phyloP scores from a whole-genome alignment of 2,888 invertebrate genomes.

The Steinernema carpocapsae region DNA sequence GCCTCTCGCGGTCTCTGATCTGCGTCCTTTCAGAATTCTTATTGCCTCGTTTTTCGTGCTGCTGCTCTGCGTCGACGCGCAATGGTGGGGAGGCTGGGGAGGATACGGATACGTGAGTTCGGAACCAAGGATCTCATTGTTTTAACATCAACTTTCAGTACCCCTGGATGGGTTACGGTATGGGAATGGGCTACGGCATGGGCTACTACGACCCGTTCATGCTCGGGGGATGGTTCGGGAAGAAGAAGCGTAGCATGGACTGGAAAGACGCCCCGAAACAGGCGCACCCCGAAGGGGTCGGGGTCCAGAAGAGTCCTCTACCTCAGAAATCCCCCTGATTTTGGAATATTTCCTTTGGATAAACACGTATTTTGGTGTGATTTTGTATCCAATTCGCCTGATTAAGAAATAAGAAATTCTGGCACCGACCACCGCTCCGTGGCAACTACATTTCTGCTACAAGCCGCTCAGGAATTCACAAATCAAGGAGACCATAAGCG shows the following conservation, averaged over 20 bases:
- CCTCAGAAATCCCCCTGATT: too few relatives aligned
- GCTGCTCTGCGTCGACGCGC: not conserved
- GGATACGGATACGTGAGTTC: conserved; percentile 15
- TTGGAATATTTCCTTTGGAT: too few relatives aligned
- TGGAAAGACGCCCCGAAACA: not conserved
- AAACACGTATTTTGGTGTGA: too few relatives aligned
- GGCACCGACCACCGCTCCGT: too few relatives aligned
- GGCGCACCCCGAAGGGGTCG: too few relatives aligned
- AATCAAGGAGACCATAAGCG: too few relatives aligned
- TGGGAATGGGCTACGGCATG: conserved; percentile 1
- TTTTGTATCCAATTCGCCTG: too few relatives aligned
- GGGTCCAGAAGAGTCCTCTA: too few relatives aligned
- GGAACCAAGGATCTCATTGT: not conserved
- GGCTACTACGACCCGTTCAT: not conserved
- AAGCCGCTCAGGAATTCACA: too few relatives aligned
- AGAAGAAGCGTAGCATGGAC: conserved; percentile 7
- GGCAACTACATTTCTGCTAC: too few relatives aligned
- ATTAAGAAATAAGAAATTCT: too few relatives aligned
- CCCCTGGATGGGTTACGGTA: conserved; percentile 2
- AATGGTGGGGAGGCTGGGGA: too few relatives aligned
- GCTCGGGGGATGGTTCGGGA: not conserved
- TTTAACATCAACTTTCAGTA: not conserved
- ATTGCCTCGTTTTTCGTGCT: not conserved
- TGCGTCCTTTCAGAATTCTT: not conserved
- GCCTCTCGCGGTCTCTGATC: not conserved